These are phyloP conservation scores for Syndactyla subalaris DNA, from an alignment of 2,797 vertebrate species.

Conservation along the genomic window DNA sequence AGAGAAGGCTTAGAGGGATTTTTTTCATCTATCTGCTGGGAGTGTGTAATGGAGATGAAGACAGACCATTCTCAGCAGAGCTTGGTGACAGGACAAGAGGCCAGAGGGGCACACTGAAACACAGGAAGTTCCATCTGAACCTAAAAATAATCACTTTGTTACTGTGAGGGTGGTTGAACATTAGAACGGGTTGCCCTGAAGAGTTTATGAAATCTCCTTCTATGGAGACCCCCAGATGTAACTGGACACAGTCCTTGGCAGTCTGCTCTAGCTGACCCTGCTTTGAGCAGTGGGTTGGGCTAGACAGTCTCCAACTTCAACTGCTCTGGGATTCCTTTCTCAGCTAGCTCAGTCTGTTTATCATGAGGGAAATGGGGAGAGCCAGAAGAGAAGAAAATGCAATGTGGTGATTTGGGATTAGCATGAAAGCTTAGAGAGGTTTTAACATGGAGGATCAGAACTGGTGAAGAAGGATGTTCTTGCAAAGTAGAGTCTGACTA, in stretches of 20 bases:
- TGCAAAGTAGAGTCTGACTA: neutral
- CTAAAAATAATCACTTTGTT: neutral
- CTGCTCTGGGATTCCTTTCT: neutral
- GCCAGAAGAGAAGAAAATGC: neutral
- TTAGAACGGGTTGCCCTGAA: neutral
- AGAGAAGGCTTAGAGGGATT: neutral
- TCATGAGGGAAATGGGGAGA: neutral
- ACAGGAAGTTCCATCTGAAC: neutral
- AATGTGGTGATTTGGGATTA: neutral
- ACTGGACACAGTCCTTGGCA: neutral
- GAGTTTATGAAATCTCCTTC: neutral
- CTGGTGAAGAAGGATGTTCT: neutral
- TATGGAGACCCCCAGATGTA: neutral
- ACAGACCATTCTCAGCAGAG: neutral
- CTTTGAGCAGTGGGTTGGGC: neutral
- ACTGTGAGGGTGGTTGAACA: neutral
- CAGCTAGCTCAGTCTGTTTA: neutral
- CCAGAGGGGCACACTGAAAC: neutral
- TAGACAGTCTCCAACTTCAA: neutral
- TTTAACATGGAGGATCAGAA: neutral
- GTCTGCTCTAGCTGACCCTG: neutral
- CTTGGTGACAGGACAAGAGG: neutral
- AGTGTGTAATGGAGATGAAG: neutral
- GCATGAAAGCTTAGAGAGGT: neutral
- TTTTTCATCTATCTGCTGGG: neutral